phyloP scores from a whole-genome alignment of 2,797 vertebrate genomes.

The Bovichtus diacanthus region DNA sequence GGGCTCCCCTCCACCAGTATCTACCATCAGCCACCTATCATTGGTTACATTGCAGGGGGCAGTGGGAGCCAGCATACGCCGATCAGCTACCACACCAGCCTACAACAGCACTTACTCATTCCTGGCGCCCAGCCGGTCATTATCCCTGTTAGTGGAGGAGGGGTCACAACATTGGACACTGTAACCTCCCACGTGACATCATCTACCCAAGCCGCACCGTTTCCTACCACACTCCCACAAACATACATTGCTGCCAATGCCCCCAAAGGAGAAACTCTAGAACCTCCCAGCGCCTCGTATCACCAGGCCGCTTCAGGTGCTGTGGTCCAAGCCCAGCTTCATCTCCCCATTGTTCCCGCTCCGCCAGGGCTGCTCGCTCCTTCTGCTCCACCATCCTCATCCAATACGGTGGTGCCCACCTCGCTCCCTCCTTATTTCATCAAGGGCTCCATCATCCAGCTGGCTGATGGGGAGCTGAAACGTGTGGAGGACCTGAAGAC shows the following conservation, averaged over 20 bases:
- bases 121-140: constrained; percentile 94
- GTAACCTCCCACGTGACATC: constrained; percentile 82
- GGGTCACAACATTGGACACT: constrained; percentile 86
- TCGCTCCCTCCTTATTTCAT: constrained; percentile 96
- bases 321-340: constrained; percentile 94
- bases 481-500: constrained; percentile 98
- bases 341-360: constrained; percentile 90
- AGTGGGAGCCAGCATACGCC: constrained; percentile 85
- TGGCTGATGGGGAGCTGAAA: constrained; percentile 98
- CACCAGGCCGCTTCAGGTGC: constrained; percentile 76
- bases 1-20: constrained; percentile 90
- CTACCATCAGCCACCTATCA: constrained; percentile 93
- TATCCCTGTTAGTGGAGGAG: constrained; percentile 90
- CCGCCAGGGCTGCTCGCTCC: constrained; percentile 74
- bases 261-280: constrained; percentile 92
- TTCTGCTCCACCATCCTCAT: constrained; percentile 82
- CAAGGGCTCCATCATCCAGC: constrained; percentile 98
- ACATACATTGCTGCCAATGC: constrained; percentile 90
- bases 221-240: constrained; percentile 90
- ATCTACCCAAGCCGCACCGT: constrained; percentile 87
- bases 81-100: constrained; percentile 89
- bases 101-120: constrained; percentile 96
- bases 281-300: constrained; percentile 76
- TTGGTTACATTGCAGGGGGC: constrained; percentile 92
- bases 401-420: constrained; percentile 80